phyloP scores from a whole-genome alignment of 2,113 vertebrate genomes.

The Myiozetetes cayanensis region DNA sequence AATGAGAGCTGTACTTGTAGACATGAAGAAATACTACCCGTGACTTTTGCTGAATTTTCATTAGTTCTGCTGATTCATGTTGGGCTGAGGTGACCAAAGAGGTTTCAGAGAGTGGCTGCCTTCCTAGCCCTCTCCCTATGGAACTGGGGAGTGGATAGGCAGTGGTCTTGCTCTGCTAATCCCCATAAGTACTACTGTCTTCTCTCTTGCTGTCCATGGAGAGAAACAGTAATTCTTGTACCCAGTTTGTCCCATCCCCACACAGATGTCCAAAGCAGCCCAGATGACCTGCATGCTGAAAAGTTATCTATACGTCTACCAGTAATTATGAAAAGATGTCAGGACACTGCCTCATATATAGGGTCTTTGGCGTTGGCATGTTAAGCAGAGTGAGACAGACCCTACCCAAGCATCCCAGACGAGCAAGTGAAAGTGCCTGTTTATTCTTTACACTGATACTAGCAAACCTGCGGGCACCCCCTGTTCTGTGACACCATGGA shows the following conservation, averaged over 20 bases:
- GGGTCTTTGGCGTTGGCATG: neutral
- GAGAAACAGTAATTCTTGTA: neutral
- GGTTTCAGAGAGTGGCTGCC: neutral
- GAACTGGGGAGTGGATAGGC: neutral
- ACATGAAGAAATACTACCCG: neutral
- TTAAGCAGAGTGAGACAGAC: neutral
- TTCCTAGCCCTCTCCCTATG: rapidly evolving
- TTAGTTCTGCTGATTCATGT: neutral
- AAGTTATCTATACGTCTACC: neutral
- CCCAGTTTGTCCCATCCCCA: neutral
- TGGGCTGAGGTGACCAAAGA: neutral
- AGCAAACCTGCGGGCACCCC: neutral
- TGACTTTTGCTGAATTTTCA: neutral
- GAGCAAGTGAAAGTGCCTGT: neutral
- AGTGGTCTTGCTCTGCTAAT: neutral
- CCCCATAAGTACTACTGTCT: neutral
- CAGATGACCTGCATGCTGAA: neutral
- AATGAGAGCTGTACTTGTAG: neutral
- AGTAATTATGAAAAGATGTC: neutral
- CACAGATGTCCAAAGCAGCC: neutral
- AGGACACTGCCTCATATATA: neutral
- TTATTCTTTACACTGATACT: neutral
- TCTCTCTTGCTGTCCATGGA: neutral
- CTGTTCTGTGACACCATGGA: neutral
- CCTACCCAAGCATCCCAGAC: neutral